phyloP scores from a whole-genome alignment of 2,888 invertebrate genomes.

The Epirrita christyi region DNA sequence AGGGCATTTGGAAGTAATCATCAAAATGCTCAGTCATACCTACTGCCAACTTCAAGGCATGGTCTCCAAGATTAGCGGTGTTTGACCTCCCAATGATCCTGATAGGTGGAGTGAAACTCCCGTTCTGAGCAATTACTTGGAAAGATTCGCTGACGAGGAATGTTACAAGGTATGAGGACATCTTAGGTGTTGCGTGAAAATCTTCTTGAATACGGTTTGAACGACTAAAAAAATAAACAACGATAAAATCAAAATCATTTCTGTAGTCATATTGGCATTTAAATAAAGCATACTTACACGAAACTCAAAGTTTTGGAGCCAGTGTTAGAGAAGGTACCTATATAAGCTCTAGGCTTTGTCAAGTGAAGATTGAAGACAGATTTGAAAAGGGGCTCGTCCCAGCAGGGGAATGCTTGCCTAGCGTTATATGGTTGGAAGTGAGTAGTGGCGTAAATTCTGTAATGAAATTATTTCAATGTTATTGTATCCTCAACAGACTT shows the following conservation, averaged over 20 bases:
- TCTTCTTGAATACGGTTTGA: slow-evolving; percentile 53
- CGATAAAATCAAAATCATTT: not conserved
- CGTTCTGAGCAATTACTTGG: slow-evolving; percentile 66
- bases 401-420: slow-evolving; percentile 93
- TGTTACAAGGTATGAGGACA: slow-evolving; percentile 94
- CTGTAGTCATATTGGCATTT: not conserved
- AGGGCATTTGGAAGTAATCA: slow-evolving; percentile 69
- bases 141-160: slow-evolving; percentile 88
- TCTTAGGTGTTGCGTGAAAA: slow-evolving; percentile 85
- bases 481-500: not conserved
- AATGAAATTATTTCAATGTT: slow-evolving; percentile 30
- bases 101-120: slow-evolving; percentile 60
- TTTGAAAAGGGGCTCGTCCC: slow-evolving; percentile 93
- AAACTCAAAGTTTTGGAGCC: slow-evolving; percentile 44
- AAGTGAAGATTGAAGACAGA: slow-evolving; percentile 89
- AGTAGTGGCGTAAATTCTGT: slow-evolving; percentile 84
- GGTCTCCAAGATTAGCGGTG: slow-evolving; percentile 61
- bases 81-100: slow-evolving; percentile 77
- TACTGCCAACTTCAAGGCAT: slow-evolving; percentile 63
- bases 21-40: slow-evolving; percentile 70
- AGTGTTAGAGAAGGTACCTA: slow-evolving; percentile 86
- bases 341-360: slow-evolving; percentile 78
- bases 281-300: slow-evolving; percentile 8
- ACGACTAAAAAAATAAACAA: slow-evolving; percentile 46
- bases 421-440: slow-evolving; percentile 93